phyloP scores from a whole-genome alignment of 2,888 invertebrate genomes.

The Orthonevra nobilis region DNA sequence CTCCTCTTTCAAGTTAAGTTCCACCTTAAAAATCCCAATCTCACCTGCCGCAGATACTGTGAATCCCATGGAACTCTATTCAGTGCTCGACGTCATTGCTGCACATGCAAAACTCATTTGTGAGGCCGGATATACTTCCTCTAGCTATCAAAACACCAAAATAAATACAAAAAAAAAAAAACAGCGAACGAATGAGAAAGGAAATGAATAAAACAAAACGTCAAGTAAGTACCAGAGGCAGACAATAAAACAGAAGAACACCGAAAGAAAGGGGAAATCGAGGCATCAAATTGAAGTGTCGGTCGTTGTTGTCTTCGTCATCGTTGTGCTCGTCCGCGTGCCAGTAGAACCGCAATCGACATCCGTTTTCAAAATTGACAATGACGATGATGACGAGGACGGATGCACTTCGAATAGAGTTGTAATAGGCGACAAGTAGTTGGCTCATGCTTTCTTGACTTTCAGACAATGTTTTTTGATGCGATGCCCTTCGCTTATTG shows the following conservation, averaged over 20 bases:
- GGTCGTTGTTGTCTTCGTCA: slow-evolving; percentile 22
- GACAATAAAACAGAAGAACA: slow-evolving; percentile 11
- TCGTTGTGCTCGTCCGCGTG: slow-evolving; percentile 14
- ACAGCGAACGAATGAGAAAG: background rate
- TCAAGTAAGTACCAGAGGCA: background rate
- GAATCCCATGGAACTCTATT: too few species aligned
- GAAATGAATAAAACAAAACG: slow-evolving; percentile 40
- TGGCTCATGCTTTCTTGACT: slow-evolving; percentile 5
- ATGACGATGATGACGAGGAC: background rate
- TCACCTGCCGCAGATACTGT: too few species aligned
- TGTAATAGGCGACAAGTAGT: too few species aligned
- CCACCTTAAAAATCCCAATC: too few species aligned
- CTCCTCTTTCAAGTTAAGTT: too few species aligned
- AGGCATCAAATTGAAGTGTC: slow-evolving; percentile 24
- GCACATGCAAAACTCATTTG: slow-evolving; percentile 48
- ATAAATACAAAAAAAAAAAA: slow-evolving; percentile 5
- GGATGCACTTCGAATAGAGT: too few species aligned
- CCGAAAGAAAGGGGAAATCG: slow-evolving; percentile 30
- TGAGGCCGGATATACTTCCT: slow-evolving; percentile 57
- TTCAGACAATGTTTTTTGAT: too few species aligned
- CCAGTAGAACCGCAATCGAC: slow-evolving; percentile 21
- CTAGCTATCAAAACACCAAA: slow-evolving; percentile 34
- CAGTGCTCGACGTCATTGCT: slow-evolving; percentile 19
- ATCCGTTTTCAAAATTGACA: slow-evolving; percentile 41
- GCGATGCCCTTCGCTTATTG: too few species aligned